Evolutionary conservation across 2,888 invertebrate genomes (phyloP), one percentile per base, ranked within the genome.

Genomic region (Dynastes maya): DNA sequence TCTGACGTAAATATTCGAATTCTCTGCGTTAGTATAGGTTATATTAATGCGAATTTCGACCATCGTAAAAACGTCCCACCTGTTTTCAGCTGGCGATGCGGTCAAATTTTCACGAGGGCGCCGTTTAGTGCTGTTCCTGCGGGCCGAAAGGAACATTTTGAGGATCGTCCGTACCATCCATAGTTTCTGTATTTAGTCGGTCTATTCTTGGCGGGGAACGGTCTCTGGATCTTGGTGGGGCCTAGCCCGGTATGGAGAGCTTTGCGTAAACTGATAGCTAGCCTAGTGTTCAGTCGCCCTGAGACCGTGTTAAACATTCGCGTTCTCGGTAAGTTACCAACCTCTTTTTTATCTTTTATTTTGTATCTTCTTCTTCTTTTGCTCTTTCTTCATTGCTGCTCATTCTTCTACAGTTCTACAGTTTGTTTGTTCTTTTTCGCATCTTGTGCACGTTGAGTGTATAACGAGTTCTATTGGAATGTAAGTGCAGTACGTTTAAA

Each of bases 291-390:
- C 85, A 85, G 85, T 85, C 85, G 85, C 84, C 84, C 83, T 82
- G 84, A 84, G 83, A 85, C 85, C 85, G 85, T 85, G 84, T 83
- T 83, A 83, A 82, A 82, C 81, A 82, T 81, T 82, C 84, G 84
- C 83, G 84, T 82, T 85, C 84, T 82, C 82, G 82, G 85, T 85
- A 81, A 84, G 85, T 85, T 82, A 9, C 27, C 49, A 45, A 29
- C 37, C 72, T 2, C 4, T 32, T 64, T 65, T 49, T 74, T 78
- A 78, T 67, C 67, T 49, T 29, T 67, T 40, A 32, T 67, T 63
- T 64, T 72, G 55, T 45, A 27, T 61, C 29, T 67, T 58, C 16
- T 45, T 72, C 32, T 37, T 37, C 5, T 4, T 16, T 58, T 4
- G 1, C n/a, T 49, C 22, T 16, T 37, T n/a, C 49, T 68, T 68